Conservation (phyloP, 2,888 invertebrate species). For the Hirudinaria manillensis region DNA sequence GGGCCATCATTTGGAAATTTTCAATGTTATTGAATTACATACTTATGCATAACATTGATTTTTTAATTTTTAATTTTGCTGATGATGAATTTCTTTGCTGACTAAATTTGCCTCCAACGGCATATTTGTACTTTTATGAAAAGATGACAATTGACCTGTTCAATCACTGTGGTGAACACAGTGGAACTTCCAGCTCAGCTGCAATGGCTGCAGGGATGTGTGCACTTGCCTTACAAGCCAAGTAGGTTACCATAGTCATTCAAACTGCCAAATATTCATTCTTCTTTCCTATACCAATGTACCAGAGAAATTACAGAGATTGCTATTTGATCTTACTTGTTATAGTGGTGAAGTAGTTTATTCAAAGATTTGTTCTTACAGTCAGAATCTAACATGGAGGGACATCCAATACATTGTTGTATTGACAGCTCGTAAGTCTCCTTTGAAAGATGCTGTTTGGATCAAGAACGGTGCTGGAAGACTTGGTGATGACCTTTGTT, state of each 20-base stretch:
- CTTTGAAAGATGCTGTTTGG: constrained; percentile 71
- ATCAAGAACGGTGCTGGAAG: constrained; percentile 79
- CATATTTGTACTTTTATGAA: background rate
- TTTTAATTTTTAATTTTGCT: background rate
- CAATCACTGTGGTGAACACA: constrained; percentile 68
- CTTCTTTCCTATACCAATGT: background rate
- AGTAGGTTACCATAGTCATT: constrained; percentile 43
- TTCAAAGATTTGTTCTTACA: constrained; percentile 34
- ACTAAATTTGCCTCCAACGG: background rate
- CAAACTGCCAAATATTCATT: background rate
- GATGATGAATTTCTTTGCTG: background rate
- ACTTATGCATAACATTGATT: too few relatives aligned
- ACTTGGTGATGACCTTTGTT: constrained; percentile 32
- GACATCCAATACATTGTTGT: constrained; percentile 99
- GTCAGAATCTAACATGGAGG: constrained; percentile 83
- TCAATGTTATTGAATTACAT: background rate
- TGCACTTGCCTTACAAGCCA: constrained; percentile 58
- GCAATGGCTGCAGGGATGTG: constrained; percentile 60
- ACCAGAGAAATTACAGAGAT: background rate
- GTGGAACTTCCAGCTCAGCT: constrained; percentile 62
- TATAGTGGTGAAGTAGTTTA: background rate
- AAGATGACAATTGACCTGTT: constrained; percentile 81
- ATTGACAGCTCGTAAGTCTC: constrained; percentile 81
- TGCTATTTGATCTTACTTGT: background rate
- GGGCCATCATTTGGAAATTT: background rate